Base-by-base conservation (phyloP, 2,888 invertebrate species). In the Amphipoea oculea region DNA sequence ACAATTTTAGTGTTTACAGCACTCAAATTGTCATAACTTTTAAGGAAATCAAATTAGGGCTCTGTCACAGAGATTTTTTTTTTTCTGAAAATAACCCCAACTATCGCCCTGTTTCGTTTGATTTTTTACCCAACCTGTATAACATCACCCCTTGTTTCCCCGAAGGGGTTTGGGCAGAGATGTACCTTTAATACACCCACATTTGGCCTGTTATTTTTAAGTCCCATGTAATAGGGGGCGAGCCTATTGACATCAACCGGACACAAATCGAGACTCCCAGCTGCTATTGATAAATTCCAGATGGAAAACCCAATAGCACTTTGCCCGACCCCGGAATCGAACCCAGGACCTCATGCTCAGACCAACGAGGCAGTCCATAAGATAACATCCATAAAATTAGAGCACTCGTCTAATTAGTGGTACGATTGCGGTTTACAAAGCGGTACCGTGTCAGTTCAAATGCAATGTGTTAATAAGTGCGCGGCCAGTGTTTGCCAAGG, bases 381-480 rank as follows among this genome's bases (percentile, higher is more conserved):
- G 14, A 48, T 14, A 54, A 66, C 6, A 23, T 36, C 20, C 29
- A 23, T 51, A 51, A 65, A 76, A 81, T 77, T 60, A 45, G 1
- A 72, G 6, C 65, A 70, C 54, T 71, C 57, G 20, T 60, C 45
- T 68, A 75, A 85, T 82, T 82, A 79, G 72, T 73, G 66, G 20
- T 48, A 57, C 42, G n/a, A 80, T 81, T 88, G 72, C n/a, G 88
- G 88, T 86, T 72, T 42, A 63, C 67, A 73, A 81, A 78, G 42
- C 63, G 75, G 70, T 78, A 76, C 62, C 57, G 51, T 66, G 81
- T 76, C 79, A 82, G 73, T 86, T 82, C 65, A 85, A 80, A 85
- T 87, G 85, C 76, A 83, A 88, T 88, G 89, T 91, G 89, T 90
- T 90, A 92, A 91, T 91, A 90, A 91, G 90, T 89, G 85, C 81